These are phyloP conservation scores for Melanotus villosus DNA, from an alignment of 2,888 invertebrate genomes.

Conservation along the genomic window DNA sequence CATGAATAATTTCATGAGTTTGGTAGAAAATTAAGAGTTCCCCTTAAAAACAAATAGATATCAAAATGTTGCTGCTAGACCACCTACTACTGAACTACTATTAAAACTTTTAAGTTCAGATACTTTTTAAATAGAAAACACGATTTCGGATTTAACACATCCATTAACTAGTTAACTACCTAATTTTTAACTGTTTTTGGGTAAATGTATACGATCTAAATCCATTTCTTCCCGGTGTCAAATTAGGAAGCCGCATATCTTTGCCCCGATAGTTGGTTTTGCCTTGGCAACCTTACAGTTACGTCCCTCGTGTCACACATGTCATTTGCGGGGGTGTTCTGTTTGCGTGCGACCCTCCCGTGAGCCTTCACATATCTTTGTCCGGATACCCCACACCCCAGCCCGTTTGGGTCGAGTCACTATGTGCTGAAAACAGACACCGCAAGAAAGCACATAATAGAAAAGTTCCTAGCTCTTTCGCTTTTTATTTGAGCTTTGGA, in stretches of 20 bases:
- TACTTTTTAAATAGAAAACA: too few relatives aligned
- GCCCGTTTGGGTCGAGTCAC: conserved; percentile 30
- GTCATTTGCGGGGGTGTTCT: conserved; percentile 56
- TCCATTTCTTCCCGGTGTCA: conserved; percentile 38
- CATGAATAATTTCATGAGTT: too few relatives aligned
- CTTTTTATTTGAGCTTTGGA: neutral
- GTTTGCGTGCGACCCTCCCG: conserved; percentile 54
- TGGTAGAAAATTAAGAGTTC: too few relatives aligned
- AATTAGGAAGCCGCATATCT: conserved; percentile 53
- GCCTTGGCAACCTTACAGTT: conserved; percentile 54
- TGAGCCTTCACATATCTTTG: conserved; percentile 51
- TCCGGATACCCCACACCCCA: conserved; percentile 47
- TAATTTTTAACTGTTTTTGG: conserved; percentile 13
- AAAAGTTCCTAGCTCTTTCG: conserved; percentile 1
- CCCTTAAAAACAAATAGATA: too few relatives aligned
- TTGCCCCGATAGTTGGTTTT: conserved; percentile 46
- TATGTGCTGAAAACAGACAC: conserved; percentile 32
- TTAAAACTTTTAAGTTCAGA: too few relatives aligned
- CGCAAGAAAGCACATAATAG: conserved; percentile 26
- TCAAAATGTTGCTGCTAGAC: too few relatives aligned
- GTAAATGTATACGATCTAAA: conserved; percentile 55
- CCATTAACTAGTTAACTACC: too few relatives aligned
- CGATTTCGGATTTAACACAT: too few relatives aligned
- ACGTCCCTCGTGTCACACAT: conserved; percentile 54
- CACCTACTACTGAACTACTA: too few relatives aligned